Base-by-base conservation (phyloP, 2,888 invertebrate genomes). In the Cephus pulcher region DNA sequence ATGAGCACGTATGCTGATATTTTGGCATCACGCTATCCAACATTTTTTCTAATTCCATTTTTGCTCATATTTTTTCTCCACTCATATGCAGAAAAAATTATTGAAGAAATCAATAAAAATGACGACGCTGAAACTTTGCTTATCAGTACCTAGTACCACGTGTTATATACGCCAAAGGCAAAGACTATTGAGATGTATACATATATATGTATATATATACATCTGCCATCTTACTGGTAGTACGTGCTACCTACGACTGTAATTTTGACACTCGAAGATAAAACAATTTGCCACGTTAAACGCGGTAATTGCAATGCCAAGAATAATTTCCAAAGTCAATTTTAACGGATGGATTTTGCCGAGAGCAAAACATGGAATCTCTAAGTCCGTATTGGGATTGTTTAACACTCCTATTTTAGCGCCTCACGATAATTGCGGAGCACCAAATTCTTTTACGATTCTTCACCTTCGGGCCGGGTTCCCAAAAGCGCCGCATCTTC, bases 231-330 rank as follows among this genome's bases (percentile, higher is more conserved):
- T 56, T 56, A 56, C 56, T 56, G 23, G 23, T 23, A 40, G 40
- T 40, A 40, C 40, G 40, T 56, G 56, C 23, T 56, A 56, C 56
- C 56, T 56, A 56, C 34, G 77, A 74, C 74, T 68, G 82, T 81
- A 84, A 85, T 87, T 85, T 84, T 85, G 83, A 84, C 86, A 86
- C 82, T 82, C 34, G 78, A 40, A 33, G 70, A 73, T 80, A 75
- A 78, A 78, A 84, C 81, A 84, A 88, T 86, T 86, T 83, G 78
- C 83, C 80, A 80, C 82, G 86, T 85, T 86, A 84, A 88, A 86
- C 79, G 85, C 79, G 76, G 79, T 79, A 80, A 79, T 82, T 86
- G 82, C 80, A 71, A 83, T 83, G 75, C 77, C 78, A 77, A 78
- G 80, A 77, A 80, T 83, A 82, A 86, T 86, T 86, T 82, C 81